Base-by-base conservation (phyloP, 2,888 invertebrate species). In the Cerastoderma edule region DNA sequence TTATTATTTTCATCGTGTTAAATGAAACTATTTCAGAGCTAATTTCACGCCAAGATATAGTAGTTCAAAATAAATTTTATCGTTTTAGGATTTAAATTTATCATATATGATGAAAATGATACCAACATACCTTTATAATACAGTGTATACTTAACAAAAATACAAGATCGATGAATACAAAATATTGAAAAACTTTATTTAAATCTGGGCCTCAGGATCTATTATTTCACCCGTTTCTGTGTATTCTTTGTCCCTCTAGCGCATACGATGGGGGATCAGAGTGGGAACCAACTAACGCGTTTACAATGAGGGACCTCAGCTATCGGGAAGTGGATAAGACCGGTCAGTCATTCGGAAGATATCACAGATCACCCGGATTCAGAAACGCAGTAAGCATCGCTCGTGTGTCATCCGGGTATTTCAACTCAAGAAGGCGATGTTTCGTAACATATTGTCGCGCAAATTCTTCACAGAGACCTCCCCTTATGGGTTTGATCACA, bases 301-400 rank as follows among this genome's bases (percentile, higher is more conserved):
- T 64, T 27, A 64, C 46, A 8, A 19, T 64, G 39, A 46, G 44
- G 27, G 64, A 64, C 1, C 46, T 64, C 2, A 64, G 64, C 19
- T 64, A 44, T 30, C 22, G 64, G 28, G 64, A 56, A 19, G 56
- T 32, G 24, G 32, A 56, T 27, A 28, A 56, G 32, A 56, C 56
- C 13, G 56, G 56, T 3, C 56, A 56, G 27, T 56, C 56, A 30
- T 27, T 56, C 2, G 56, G 27, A 13, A 56, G 56, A 27, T 56
- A 56, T 32, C 56, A 56, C 2, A 56, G 56, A 32, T n/a, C 19
- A n/a, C 56, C 56, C 3, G 56, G 56, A 19, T 30, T 56, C 2
- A 56, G 56, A 27, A 56, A 56, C 27, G 56, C 28, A 4, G 56
- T 27, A 56, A 6, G 16, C 39, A n/a, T n/a, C n/a, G n/a, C n/a